Evolutionary conservation across 2,113 vertebrate genomes (phyloP).

Genomic region (Fukomys damarensis): DNA sequence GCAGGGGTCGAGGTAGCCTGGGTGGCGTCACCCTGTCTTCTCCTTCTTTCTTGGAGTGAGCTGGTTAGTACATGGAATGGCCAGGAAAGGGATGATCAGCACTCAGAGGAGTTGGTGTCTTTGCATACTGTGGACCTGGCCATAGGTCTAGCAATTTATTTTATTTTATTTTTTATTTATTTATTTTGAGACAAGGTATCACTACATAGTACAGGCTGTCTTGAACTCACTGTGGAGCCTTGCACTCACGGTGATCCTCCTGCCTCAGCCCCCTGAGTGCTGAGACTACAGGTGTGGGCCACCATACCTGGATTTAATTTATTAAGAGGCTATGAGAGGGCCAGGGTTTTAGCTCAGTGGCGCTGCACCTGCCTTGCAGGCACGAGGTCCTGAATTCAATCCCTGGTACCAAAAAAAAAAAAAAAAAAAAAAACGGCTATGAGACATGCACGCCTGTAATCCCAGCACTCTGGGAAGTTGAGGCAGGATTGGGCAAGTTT

Average conservation of each 20-base stretch:
- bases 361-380: too few species aligned
- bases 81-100: background rate
- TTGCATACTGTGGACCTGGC: background rate
- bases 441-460: background rate
- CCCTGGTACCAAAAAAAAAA: too few species aligned
- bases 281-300: background rate
- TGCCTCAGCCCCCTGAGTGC: background rate
- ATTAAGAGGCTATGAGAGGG: background rate
- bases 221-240: background rate
- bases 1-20: background rate
- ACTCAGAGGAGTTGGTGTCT: background rate
- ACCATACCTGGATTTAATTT: background rate
- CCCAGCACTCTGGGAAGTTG: background rate
- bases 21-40: background rate
- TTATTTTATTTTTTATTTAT: background rate
- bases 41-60: background rate
- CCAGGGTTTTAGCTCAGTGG: too few species aligned
- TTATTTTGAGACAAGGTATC: background rate
- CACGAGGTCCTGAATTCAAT: too few species aligned
- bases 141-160: accelerated
- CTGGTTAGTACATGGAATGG: background rate
- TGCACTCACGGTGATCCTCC: background rate
- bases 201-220: background rate
- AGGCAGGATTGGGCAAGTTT: background rate
- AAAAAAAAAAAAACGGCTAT: too few species aligned